phyloP scores from a whole-genome alignment of 2,888 invertebrate species.

The Oxystoma pomonae region DNA sequence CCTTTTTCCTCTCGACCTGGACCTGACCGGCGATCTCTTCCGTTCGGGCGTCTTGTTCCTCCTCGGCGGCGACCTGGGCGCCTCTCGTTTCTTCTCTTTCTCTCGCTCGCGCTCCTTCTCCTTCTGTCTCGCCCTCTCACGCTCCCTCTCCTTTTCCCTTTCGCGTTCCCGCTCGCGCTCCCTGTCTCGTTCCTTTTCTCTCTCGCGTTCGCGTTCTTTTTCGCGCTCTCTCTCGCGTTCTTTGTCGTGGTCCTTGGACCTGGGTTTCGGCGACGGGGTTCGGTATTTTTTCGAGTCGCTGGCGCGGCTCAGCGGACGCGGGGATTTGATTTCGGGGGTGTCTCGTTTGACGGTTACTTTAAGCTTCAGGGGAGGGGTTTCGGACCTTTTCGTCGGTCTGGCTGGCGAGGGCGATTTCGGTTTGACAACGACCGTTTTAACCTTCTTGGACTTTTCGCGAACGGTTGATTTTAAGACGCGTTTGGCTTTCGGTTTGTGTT shows the following conservation, averaged over 20 bases:
- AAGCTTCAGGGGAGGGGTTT: slow-evolving; percentile 44
- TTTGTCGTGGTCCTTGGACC: slow-evolving; percentile 36
- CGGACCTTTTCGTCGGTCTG: slow-evolving; percentile 40
- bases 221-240: slow-evolving; percentile 43
- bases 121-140: slow-evolving; percentile 38
- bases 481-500: slow-evolving; percentile 54
- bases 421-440: slow-evolving; percentile 43
- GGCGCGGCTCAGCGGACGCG: slow-evolving; percentile 38
- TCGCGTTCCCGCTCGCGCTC: slow-evolving; percentile 49
- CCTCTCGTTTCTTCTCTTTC: slow-evolving; percentile 45
- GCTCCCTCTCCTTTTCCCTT: slow-evolving; percentile 51
- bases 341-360: slow-evolving; percentile 38
- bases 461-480: slow-evolving; percentile 44
- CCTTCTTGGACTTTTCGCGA: slow-evolving; percentile 47
- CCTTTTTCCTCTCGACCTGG: slow-evolving; percentile 37
- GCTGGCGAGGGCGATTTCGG: slow-evolving; percentile 43
- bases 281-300: slow-evolving; percentile 44
- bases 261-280: slow-evolving; percentile 46
- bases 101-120: slow-evolving; percentile 42
- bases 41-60: slow-evolving; percentile 38
- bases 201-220: slow-evolving; percentile 41
- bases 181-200: slow-evolving; percentile 41
- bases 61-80: not conserved
- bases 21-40: slow-evolving; percentile 39
- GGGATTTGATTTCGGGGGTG: slow-evolving; percentile 38